These are phyloP conservation scores for Halichoerus grypus DNA, from an alignment of 2,113 vertebrate genomes.

Conservation along the genomic window DNA sequence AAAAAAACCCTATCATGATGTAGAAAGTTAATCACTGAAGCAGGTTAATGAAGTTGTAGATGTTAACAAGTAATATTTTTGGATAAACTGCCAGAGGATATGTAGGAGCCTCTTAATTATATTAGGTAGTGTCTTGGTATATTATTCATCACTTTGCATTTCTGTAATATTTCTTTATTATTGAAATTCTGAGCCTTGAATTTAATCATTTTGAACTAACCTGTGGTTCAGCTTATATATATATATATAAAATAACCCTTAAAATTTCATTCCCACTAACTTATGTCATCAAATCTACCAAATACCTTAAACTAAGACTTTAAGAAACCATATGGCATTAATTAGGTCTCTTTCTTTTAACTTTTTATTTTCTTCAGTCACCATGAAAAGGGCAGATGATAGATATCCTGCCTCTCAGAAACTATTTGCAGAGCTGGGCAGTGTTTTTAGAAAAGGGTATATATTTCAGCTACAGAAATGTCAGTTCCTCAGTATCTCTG, in stretches of 20 bases:
- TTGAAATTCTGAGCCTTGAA: constrained; percentile 59
- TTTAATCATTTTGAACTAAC: constrained; percentile 54
- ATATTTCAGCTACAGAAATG: background rate
- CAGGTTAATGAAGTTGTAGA: constrained; percentile 48
- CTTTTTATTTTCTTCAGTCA: constrained; percentile 22
- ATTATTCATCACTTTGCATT: constrained; percentile 47
- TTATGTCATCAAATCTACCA: constrained; percentile 19
- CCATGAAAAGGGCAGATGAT: background rate
- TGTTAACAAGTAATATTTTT: constrained; percentile 31
- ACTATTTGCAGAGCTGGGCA: background rate
- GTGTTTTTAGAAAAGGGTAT: constrained; percentile 1
- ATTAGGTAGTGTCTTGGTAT: background rate
- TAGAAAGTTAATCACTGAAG: constrained; percentile 50
- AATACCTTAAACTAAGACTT: constrained; percentile 23
- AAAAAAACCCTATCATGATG: background rate
- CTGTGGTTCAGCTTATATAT: constrained; percentile 7
- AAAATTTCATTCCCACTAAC: constrained; percentile 4
- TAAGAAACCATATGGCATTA: background rate
- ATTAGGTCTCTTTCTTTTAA: constrained; percentile 45
- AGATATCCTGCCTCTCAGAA: background rate
- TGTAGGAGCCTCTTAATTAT: background rate
- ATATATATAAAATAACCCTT: constrained; percentile 11
- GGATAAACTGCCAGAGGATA: background rate
- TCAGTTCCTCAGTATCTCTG: background rate
- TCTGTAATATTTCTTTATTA: constrained; percentile 56